phyloP scores from a whole-genome alignment of 2,797 vertebrate genomes.

The Monodelphis domestica region DNA sequence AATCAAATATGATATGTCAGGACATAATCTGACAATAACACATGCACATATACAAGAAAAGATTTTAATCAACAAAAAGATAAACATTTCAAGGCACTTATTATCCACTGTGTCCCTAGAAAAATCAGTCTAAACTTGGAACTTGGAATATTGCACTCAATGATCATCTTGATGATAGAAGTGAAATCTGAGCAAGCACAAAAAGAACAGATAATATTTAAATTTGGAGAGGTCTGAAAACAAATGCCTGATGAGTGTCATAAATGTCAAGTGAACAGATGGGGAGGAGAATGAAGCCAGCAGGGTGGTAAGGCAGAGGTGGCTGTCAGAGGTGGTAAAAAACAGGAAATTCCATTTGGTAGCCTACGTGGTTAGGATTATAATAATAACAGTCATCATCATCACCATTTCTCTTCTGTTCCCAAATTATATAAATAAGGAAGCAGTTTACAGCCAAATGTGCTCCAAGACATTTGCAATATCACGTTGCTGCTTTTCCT shows the following conservation, averaged over 20 bases:
- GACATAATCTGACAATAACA: background rate
- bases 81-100: constrained; percentile 45
- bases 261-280: constrained; percentile 83
- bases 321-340: constrained; percentile 76
- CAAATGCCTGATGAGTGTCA: constrained; percentile 80
- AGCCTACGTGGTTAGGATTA: constrained; percentile 45
- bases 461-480: constrained; percentile 37
- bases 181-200: constrained; percentile 69
- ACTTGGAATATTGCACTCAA: constrained; percentile 52
- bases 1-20: constrained; percentile 9
- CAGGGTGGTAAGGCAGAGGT: constrained; percentile 78
- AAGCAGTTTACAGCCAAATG: background rate
- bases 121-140: constrained; percentile 69
- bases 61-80: constrained; percentile 44
- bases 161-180: constrained; percentile 69
- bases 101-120: constrained; percentile 31
- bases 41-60: background rate
- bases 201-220: constrained; percentile 81
- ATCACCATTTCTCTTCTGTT: constrained; percentile 4
- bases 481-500: constrained; percentile 4
- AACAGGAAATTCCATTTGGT: constrained; percentile 81
- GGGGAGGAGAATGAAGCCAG: constrained; percentile 79
- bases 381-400: constrained; percentile 26
- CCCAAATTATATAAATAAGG: constrained; percentile 54
- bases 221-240: constrained; percentile 82